Conservation (phyloP, 2,113 vertebrate genomes). For the Balaenoptera acutorostrata region DNA sequence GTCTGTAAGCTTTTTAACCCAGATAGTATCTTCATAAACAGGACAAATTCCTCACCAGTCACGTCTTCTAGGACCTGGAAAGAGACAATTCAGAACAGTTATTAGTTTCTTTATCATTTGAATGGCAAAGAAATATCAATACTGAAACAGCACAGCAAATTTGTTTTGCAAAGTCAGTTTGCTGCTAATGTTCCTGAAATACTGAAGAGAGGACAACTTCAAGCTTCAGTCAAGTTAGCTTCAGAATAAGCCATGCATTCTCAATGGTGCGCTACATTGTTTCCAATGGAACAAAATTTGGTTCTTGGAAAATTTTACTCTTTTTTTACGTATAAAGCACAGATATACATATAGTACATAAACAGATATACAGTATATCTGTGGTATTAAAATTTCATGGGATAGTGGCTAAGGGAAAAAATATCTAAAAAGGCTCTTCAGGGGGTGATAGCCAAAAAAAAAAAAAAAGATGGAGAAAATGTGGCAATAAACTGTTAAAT, state of each 20-base stretch:
- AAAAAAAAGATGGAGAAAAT: background rate
- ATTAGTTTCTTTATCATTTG: background rate
- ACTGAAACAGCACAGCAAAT: background rate
- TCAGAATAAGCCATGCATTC: background rate
- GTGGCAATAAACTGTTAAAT: background rate
- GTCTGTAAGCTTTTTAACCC: slow-evolving; percentile 93
- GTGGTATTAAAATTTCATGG: background rate
- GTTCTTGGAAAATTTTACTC: background rate
- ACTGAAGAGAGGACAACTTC: background rate
- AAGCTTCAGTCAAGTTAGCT: background rate
- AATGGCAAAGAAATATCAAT: background rate
- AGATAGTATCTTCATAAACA: slow-evolving; percentile 96
- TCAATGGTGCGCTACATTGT: background rate
- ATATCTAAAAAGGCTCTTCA: background rate
- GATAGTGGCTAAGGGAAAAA: background rate
- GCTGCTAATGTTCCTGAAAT: background rate
- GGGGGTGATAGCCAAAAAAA: background rate
- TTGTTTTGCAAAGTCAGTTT: background rate
- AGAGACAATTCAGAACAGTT: background rate
- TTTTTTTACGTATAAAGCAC: background rate
- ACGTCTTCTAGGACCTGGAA: slow-evolving; percentile 96
- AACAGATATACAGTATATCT: background rate
- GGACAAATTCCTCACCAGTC: slow-evolving; percentile 96
- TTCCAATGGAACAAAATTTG: background rate
- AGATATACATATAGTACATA: background rate